A percentile compares a stretch with the other conserved stretches of the same genome.
Conservation (phyloP, 2,797 vertebrate species). For the Sternarchorhynchus goeldii region DNA sequence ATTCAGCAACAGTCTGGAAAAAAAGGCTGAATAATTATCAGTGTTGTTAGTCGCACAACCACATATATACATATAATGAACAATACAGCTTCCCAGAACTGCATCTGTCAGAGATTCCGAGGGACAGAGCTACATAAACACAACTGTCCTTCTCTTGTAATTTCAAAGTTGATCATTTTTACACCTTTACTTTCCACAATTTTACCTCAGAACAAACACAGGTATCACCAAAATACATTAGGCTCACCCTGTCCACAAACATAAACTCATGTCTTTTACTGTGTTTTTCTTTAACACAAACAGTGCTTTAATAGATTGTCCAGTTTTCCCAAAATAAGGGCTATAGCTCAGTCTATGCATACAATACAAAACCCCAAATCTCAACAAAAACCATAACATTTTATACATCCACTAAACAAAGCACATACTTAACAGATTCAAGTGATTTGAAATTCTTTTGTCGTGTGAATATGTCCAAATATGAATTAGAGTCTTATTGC, state of each 20-base stretch:
- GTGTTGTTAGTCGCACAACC: constrained; percentile 48
- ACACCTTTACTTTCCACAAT: not conserved
- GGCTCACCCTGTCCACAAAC: constrained; percentile 49
- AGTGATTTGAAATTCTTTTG: constrained; percentile 69
- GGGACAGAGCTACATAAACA: constrained; percentile 57
- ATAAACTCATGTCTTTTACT: constrained; percentile 57
- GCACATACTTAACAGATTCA: constrained; percentile 73
- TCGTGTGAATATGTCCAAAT: constrained; percentile 58
- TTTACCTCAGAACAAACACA: not conserved
- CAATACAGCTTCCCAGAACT: constrained; percentile 14
- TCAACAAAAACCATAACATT: constrained; percentile 69
- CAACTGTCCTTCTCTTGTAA: not conserved
- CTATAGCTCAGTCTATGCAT: constrained; percentile 78
- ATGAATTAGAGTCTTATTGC: constrained; percentile 76
- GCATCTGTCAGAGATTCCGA: constrained; percentile 42
- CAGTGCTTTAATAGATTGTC: constrained; percentile 73
- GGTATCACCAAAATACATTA: not conserved
- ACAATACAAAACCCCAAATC: constrained; percentile 70
- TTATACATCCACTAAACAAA: constrained; percentile 78
- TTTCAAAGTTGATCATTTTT: not conserved
- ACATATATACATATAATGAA: constrained; percentile 52
- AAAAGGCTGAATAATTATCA: constrained; percentile 48
- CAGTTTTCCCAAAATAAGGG: constrained; percentile 71
- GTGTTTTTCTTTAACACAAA: constrained; percentile 60
- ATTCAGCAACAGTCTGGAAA: constrained; percentile 46